phyloP scores from a whole-genome alignment of 2,113 vertebrate species.

The Hippotragus niger region DNA sequence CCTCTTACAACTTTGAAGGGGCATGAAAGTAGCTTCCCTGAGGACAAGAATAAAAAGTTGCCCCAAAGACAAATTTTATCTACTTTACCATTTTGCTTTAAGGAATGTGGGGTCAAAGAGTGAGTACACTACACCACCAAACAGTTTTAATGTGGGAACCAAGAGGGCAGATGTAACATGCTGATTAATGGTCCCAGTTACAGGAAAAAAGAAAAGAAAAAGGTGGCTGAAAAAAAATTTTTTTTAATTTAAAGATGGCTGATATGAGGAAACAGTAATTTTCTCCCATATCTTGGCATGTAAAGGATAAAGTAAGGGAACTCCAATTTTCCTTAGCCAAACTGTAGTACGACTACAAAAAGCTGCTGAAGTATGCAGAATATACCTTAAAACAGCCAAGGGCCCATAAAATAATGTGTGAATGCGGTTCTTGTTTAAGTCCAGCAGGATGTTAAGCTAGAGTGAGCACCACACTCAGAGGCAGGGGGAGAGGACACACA shows the following conservation, averaged over 20 bases:
- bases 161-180: not conserved
- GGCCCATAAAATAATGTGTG: fast-evolving
- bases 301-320: not conserved
- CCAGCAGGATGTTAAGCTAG: not conserved
- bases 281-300: not conserved
- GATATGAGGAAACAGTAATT: not conserved
- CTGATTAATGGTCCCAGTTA: not conserved
- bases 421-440: not conserved
- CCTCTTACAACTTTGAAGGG: not conserved
- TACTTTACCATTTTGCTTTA: not conserved
- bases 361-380: not conserved
- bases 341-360: not conserved
- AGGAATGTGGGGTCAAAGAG: not conserved
- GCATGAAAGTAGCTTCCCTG: not conserved
- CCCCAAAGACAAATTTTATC: not conserved
- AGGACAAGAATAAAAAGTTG: not conserved
- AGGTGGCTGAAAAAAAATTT: not conserved
- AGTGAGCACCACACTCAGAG: not conserved
- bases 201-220: not conserved
- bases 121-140: not conserved
- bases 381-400: not conserved
- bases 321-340: not conserved
- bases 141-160: not conserved
- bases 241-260: not conserved
- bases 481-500: not conserved